These are phyloP conservation scores for Drosophila anomelani DNA, from an alignment of 2,888 invertebrate species.

Conservation along the genomic window DNA sequence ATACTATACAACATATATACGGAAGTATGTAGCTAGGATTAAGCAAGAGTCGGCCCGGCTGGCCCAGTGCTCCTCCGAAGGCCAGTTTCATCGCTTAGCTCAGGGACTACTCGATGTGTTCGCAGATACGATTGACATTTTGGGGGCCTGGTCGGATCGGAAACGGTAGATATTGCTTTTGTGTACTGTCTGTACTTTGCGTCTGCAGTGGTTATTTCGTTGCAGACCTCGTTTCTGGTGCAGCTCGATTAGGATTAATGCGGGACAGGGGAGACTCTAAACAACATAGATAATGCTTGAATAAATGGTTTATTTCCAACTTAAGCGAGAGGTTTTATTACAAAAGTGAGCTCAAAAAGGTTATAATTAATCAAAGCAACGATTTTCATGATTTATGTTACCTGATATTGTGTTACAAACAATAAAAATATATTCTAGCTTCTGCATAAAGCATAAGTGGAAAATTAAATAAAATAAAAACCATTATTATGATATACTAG, in stretches of 20 bases:
- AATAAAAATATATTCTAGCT: not conserved
- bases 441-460: not conserved
- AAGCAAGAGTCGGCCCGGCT: not conserved
- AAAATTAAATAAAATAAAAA: not conserved
- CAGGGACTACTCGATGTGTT: conserved; percentile 42
- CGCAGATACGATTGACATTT: conserved; percentile 36
- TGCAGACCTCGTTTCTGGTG: conserved; percentile 16
- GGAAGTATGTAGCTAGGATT: conserved; percentile 13
- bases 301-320: conserved; percentile 25
- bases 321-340: not conserved
- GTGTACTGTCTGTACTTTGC: conserved; percentile 1
- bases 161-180: conserved; percentile 15
- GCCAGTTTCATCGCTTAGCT: conserved; percentile 34
- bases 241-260: conserved; percentile 12
- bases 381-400: not conserved
- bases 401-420: not conserved
- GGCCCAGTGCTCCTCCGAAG: conserved; percentile 4
- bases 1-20: conserved; percentile 16
- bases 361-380: not conserved
- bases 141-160: conserved; percentile 15
- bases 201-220: conserved; percentile 17
- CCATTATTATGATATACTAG: not conserved
- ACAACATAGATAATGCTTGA: conserved; percentile 10
- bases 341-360: not conserved
- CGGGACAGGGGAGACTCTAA: not conserved